Base-by-base conservation (phyloP, 2,888 invertebrate species). In the Apotomis capreana region DNA sequence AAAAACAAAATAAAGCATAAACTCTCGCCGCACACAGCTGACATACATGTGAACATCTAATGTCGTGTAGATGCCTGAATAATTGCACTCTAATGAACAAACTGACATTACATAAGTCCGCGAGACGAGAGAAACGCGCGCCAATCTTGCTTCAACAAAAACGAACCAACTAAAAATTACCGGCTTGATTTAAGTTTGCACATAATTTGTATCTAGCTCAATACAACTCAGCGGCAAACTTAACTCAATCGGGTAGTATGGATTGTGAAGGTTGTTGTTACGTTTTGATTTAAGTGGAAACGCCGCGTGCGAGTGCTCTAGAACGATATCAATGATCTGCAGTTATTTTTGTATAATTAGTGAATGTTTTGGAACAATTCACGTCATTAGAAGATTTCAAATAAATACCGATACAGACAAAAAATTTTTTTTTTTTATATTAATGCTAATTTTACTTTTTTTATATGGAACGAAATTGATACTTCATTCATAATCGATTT, bases 51-150 rank as follows among this genome's bases (percentile, higher is more conserved):
- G 44, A 62, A 62, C 36, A n/a, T 62, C 2, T 12, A 4, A 10
- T 62, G 54, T 64, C 40, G 55, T 26, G 65, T 65, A 36, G 46
- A 57, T 57, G 65, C 55, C 55, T 57, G 46, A 55, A 57, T 65
- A 65, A 65, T 65, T 65, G 55, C 65, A 15, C 8, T 9, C 46
- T 65, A 65, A 65, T 65, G 65, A 65, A 65, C 65, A 52, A 58
- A 65, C 52, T 46, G 49, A 55, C n/a, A 44, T 65, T 58, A 62
- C 63, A 62, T 63, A 51, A 70, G 59, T 49, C 9, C 63, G 63
- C 63, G 13, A 8, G 63, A n/a, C 3, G 44, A 65, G 65, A 65
- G 65, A 65, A 65, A 65, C 65, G 64, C 54, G 15, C 54, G 1
- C 9, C 40, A 40, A 6, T 12, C 12, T 62, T 4, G 26, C 2